phyloP scores from a whole-genome alignment of 2,113 vertebrate species.

The Ivindomyrus marchei region DNA sequence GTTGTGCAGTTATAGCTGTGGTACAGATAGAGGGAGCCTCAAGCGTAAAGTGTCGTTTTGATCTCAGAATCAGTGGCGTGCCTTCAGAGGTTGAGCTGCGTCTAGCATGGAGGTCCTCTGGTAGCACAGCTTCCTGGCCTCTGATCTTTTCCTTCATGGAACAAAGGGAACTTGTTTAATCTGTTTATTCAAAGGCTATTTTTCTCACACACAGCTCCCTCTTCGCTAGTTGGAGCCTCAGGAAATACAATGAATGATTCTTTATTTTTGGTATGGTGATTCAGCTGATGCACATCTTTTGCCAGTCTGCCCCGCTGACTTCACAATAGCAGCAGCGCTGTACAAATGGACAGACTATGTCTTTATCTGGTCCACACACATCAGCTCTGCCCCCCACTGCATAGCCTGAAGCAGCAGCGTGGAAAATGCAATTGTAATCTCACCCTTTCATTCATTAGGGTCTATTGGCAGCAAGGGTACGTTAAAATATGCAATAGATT shows the following conservation, averaged over 20 bases:
- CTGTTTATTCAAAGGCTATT: not conserved
- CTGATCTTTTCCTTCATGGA: not conserved
- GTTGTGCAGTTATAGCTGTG: not conserved
- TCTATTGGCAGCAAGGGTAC: not conserved
- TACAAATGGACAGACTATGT: not conserved
- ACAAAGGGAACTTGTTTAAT: not conserved
- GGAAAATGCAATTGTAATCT: not conserved
- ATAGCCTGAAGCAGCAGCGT: not conserved
- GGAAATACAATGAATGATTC: not conserved
- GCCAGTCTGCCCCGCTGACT: not conserved
- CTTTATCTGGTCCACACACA: not conserved
- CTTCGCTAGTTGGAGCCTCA: not conserved
- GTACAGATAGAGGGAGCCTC: not conserved
- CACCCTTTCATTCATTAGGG: not conserved
- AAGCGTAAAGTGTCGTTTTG: not conserved
- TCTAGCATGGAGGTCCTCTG: not conserved
- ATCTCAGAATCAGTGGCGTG: not conserved
- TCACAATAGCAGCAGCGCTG: not conserved
- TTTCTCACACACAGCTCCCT: not conserved
- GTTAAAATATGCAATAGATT: not conserved
- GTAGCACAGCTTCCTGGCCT: not conserved
- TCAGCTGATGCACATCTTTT: not conserved
- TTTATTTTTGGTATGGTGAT: not conserved
- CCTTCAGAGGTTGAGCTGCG: not conserved
- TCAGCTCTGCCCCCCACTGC: not conserved